phyloP scores from a whole-genome alignment of 64 coral and sea anemone genomes.

The Stichodactyla mertensii region DNA sequence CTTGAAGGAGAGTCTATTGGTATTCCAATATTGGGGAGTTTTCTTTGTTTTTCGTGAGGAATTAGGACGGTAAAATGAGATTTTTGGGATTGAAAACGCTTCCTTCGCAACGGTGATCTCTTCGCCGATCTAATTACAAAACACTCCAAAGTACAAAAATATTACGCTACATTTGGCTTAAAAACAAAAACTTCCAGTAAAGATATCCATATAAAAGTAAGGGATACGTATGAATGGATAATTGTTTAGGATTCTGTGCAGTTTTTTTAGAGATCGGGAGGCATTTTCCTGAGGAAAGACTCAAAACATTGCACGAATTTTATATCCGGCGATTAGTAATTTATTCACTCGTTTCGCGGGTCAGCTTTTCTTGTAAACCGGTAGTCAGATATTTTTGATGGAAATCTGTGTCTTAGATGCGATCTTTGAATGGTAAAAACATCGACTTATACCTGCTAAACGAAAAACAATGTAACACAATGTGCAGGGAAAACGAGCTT shows the following conservation, averaged over 20 bases:
- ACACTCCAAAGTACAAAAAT: not conserved
- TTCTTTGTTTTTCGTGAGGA: not conserved
- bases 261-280: not conserved
- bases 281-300: not conserved
- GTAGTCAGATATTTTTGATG: not conserved
- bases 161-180: not conserved
- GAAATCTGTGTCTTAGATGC: not conserved
- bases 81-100: not conserved
- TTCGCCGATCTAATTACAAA: slow-evolving; percentile 20
- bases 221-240: not conserved
- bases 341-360: slow-evolving; percentile 13
- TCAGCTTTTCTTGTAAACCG: not conserved
- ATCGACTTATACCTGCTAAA: not conserved
- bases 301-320: not conserved
- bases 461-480: not conserved
- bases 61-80: not conserved
- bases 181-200: not conserved
- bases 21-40: not conserved
- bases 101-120: slow-evolving; percentile 21
- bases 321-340: slow-evolving; percentile 28
- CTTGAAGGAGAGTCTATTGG: not conserved
- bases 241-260: not conserved
- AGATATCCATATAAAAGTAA: not conserved
- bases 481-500: not conserved
- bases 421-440: not conserved